Evolutionary conservation across 2,888 invertebrate species (phyloP).

Genomic region (Hemistola chrysoprasaria): DNA sequence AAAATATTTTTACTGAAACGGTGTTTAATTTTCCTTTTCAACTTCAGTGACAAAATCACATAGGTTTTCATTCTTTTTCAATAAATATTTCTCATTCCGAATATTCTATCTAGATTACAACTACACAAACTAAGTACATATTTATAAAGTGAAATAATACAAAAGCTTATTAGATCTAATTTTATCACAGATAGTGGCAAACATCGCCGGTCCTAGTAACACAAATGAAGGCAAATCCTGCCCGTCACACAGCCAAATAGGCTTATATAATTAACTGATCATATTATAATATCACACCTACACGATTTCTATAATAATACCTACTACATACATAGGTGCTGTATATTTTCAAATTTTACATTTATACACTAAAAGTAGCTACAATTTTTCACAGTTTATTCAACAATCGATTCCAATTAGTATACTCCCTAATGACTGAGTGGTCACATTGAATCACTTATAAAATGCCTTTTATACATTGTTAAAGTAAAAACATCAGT

Average conservation of each 20-base stretch:
- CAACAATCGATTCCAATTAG: slow-evolving; percentile 1
- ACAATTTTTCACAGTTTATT: not conserved
- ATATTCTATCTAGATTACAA: slow-evolving; percentile 30
- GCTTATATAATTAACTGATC: slow-evolving; percentile 52
- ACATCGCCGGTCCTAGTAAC: slow-evolving; percentile 62
- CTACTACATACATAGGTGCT: too few species aligned
- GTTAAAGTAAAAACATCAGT: not conserved
- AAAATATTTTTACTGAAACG: slow-evolving; percentile 44
- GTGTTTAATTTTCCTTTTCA: slow-evolving; percentile 71
- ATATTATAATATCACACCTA: slow-evolving; percentile 38
- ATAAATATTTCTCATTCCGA: slow-evolving; percentile 67
- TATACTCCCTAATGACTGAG: slow-evolving; percentile 9
- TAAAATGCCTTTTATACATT: slow-evolving; percentile 5
- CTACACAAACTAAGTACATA: slow-evolving; percentile 30
- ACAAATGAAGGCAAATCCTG: slow-evolving; percentile 65
- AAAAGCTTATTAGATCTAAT: slow-evolving; percentile 63
- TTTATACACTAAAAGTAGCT: slow-evolving; percentile 6
- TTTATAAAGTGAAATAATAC: slow-evolving; percentile 33
- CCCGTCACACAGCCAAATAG: slow-evolving; percentile 68
- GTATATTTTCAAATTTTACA: slow-evolving; percentile 6
- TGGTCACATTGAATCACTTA: slow-evolving; percentile 5
- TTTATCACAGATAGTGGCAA: slow-evolving; percentile 78
- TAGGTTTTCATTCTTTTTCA: slow-evolving; percentile 62
- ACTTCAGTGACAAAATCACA: slow-evolving; percentile 64
- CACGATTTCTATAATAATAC: slow-evolving; percentile 10